Evolutionary conservation across 64 coral and sea anemone genomes (phyloP).

Genomic region (Stylophora pistillata): DNA sequence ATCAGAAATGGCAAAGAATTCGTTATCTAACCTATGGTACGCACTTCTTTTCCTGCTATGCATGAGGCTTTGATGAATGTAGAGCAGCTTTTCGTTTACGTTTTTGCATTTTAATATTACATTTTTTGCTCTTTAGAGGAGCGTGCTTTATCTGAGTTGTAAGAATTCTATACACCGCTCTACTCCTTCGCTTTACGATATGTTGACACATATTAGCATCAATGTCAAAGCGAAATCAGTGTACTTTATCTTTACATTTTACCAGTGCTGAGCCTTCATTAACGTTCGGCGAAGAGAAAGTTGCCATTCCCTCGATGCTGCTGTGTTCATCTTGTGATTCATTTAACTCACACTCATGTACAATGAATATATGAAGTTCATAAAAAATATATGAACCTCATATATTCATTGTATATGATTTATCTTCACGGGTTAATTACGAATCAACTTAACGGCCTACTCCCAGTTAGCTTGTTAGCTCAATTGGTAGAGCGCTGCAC

Average conservation of each 20-base stretch:
- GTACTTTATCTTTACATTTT: slow-evolving; percentile 26
- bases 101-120: slow-evolving; percentile 36
- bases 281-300: neutral
- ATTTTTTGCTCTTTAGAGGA: slow-evolving; percentile 55
- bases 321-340: slow-evolving; percentile 29
- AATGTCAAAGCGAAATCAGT: slow-evolving; percentile 40
- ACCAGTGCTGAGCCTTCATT: slow-evolving; percentile 40
- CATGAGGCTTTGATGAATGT: slow-evolving; percentile 64
- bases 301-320: slow-evolving; percentile 39
- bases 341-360: too few species aligned
- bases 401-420: too few species aligned
- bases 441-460: too few species aligned
- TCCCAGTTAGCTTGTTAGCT: too few species aligned
- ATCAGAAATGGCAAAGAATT: too few species aligned
- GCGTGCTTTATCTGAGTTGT: slow-evolving; percentile 44
- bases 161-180: slow-evolving; percentile 9
- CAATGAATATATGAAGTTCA: too few species aligned
- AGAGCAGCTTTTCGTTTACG: slow-evolving; percentile 39
- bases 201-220: slow-evolving; percentile 48
- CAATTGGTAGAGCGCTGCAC: too few species aligned
- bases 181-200: slow-evolving; percentile 39
- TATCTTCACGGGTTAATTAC: too few species aligned
- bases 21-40: too few species aligned
- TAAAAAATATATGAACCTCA: too few species aligned
- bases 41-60: too few species aligned